phyloP scores from a whole-genome alignment of 2,888 invertebrate species.

The Cerceris rybyensis region DNA sequence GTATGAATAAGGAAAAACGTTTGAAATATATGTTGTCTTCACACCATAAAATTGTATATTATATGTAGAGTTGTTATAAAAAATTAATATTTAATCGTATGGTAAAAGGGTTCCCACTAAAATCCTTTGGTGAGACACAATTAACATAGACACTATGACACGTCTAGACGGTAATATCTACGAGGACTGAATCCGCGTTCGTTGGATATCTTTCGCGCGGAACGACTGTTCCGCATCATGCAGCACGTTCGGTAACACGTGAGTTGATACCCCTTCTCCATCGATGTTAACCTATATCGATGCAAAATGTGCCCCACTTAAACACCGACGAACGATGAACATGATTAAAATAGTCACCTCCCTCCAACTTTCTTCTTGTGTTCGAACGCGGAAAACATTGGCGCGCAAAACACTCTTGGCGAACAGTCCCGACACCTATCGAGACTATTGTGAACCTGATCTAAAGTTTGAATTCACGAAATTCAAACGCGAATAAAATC shows the following conservation, averaged over 20 bases:
- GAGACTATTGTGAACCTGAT: not conserved
- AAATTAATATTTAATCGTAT: not conserved
- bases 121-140: constrained; percentile 15
- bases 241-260: constrained; percentile 67
- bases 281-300: constrained; percentile 49
- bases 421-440: constrained; percentile 15
- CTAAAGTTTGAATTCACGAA: not conserved
- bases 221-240: constrained; percentile 49
- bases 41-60: no score
- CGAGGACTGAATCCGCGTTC: constrained; percentile 32
- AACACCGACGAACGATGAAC: constrained; percentile 39
- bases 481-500: not conserved
- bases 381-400: not conserved
- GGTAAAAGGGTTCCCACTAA: constrained; percentile 12
- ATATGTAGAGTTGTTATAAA: not conserved
- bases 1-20: not conserved
- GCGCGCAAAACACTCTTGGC: constrained; percentile 21
- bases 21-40: no score
- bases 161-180: constrained; percentile 30
- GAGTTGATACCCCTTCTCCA: constrained; percentile 47
- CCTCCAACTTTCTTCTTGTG: constrained; percentile 5
- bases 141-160: constrained; percentile 27
- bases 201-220: constrained; percentile 37
- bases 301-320: constrained; percentile 48
- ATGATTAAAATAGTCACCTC: constrained; percentile 57